A percentile compares a stretch with the other conserved stretches of the same genome.
These are phyloP conservation scores for Camelus dromedarius DNA, from an alignment of 2,113 vertebrate genomes.

Conservation along the genomic window DNA sequence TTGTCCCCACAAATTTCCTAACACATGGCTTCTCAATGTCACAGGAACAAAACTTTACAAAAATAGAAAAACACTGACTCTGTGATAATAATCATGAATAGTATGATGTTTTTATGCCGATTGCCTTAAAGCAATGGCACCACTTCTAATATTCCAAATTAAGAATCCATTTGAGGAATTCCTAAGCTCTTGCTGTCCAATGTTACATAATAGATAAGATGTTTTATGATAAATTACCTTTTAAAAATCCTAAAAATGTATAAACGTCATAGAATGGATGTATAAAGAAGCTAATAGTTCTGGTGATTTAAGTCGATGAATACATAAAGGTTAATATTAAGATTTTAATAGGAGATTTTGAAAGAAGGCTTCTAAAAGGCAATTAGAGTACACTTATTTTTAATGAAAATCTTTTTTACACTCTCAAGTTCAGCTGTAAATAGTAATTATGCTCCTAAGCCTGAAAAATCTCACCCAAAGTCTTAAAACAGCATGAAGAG, in stretches of 20 bases:
- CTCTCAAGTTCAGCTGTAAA: slow-evolving; percentile 56
- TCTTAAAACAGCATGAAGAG: slow-evolving; percentile 13
- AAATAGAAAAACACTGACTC: not conserved
- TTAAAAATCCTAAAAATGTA: not conserved
- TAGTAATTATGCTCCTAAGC: not conserved
- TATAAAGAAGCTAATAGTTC: slow-evolving; percentile 28
- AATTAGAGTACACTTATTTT: not conserved
- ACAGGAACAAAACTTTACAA: not conserved
- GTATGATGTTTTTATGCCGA: not conserved
- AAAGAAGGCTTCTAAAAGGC: not conserved
- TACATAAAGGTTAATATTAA: slow-evolving; percentile 46
- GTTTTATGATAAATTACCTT: not conserved
- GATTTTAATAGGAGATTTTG: slow-evolving; percentile 38
- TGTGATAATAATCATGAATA: not conserved
- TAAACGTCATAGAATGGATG: not conserved
- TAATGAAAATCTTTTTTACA: not conserved
- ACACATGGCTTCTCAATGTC: not conserved
- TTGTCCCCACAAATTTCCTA: not conserved
- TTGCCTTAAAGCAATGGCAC: not conserved
- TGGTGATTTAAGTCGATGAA: slow-evolving; percentile 22
- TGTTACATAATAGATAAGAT: not conserved
- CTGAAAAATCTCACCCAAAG: slow-evolving; percentile 37
- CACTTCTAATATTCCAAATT: slow-evolving; percentile 30
- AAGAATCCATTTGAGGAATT: not conserved
- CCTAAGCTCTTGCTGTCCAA: not conserved